These are phyloP conservation scores for Taphrorychus bicolor DNA, from an alignment of 2,888 invertebrate species.

Conservation along the genomic window DNA sequence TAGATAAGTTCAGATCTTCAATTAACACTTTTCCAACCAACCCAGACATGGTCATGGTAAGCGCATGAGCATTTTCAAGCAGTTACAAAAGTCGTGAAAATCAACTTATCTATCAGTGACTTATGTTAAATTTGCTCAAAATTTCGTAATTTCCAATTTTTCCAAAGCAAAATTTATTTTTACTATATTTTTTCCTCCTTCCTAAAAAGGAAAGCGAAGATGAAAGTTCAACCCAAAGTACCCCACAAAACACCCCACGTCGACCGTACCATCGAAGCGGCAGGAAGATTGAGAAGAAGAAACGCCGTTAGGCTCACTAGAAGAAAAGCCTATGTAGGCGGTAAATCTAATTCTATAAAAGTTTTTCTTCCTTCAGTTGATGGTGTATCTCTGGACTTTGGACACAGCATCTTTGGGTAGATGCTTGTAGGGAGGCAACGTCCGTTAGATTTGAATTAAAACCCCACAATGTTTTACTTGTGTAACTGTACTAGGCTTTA, in stretches of 20 bases:
- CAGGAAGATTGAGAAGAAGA: constrained; percentile 75
- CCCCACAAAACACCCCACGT: constrained; percentile 73
- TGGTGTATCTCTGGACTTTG: no score
- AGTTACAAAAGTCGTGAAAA: no score
- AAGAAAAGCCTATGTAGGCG: constrained; percentile 43
- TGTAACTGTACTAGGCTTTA: neutral
- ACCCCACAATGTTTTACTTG: neutral
- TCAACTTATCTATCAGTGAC: no score
- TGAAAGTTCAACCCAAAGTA: constrained; percentile 75
- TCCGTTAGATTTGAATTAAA: neutral
- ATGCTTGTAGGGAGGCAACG: neutral
- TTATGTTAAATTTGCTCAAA: no score
- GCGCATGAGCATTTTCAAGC: no score
- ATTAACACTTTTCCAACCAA: no score
- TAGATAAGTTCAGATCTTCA: no score
- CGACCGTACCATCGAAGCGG: constrained; percentile 66
- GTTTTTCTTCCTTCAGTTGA: neutral
- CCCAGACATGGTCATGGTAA: no score
- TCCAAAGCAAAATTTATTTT: neutral
- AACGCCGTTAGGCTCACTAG: constrained; percentile 63
- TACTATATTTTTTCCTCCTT: neutral
- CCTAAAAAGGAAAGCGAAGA: constrained; percentile 73
- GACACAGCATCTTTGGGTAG: no score
- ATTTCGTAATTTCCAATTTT: neutral
- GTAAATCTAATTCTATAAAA: neutral